Evolutionary conservation across 2,113 vertebrate species (phyloP), one percentile per base, ranked within the genome.

Genomic region (Morone saxatilis): DNA sequence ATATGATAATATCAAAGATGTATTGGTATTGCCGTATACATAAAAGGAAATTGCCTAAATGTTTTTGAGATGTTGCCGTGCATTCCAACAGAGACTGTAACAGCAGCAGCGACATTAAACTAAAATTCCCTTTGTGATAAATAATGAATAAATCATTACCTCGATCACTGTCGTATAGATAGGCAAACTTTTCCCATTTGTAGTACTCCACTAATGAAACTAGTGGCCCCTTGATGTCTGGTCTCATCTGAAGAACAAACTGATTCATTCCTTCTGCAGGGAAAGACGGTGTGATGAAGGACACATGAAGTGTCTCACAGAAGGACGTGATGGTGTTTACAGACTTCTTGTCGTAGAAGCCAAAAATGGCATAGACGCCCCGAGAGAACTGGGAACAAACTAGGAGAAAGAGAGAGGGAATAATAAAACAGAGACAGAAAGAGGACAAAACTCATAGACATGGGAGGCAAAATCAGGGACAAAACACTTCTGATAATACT

Each of bases 321-420:
- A 99, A 99, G 0, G 98, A 99, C 2, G 98, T 99, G 92, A 99
- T 99, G 84, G 98, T 99, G 94, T 99, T 99, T 88, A 99, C 98
- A 62, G 98, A 99, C 95, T 99, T 99, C 96, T 99, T 99, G 93
- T 99, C 98, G 20, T 99, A 99, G 95, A 99, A 99, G 89, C 98
- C 98, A 94, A 99, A 99, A 92, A 99, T 99, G 88, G 98, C 98
- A 86, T 98, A 99, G 76, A 99, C 98, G 66, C 98, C 98, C 93
- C 98, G 96, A 84, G 98, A 99, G 95, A 99, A 99, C 95, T 99
- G 98, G 78, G 98, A 99, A 91, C 98, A 99, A 92, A 99, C 98
- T 99, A 85, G 13, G 47, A 70, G 8, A 66, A 10, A 72, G 56
- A 72, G 1, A 75, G 38, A 63, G 25, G 66, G 12, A 62, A 7